Evolutionary conservation across 2,113 vertebrate species (phyloP).

Genomic region (Pelmatolapia mariae): DNA sequence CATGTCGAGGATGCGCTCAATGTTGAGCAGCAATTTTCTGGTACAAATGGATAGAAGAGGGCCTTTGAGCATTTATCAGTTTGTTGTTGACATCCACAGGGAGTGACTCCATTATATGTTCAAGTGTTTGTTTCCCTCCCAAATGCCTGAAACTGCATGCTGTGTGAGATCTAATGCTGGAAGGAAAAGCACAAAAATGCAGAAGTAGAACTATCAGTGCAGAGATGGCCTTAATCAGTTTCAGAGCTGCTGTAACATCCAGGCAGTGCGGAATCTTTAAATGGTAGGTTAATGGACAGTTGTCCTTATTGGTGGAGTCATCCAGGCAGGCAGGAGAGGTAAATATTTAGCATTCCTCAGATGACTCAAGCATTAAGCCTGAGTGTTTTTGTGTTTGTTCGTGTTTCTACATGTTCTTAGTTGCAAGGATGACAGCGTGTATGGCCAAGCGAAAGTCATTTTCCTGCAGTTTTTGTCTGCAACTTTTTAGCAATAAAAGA

Average conservation of each 20-base stretch:
- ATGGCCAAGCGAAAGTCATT: neutral
- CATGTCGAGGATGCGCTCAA: neutral
- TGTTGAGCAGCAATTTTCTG: constrained; percentile 6
- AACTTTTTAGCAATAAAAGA: neutral
- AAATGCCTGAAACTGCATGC: neutral
- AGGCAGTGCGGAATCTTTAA: neutral
- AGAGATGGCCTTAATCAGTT: neutral
- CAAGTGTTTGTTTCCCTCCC: constrained; percentile 26
- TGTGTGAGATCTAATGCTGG: neutral
- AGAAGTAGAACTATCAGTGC: neutral
- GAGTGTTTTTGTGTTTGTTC: constrained; percentile 4
- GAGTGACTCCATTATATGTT: constrained; percentile 2
- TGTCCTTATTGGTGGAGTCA: neutral
- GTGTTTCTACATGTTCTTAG: constrained; percentile 13
- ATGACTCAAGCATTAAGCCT: constrained; percentile 32
- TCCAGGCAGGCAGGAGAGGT: constrained; percentile 25
- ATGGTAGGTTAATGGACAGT: neutral
- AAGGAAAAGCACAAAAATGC: neutral
- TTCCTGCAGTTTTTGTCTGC: neutral
- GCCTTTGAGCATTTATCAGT: neutral
- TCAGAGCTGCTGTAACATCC: neutral
- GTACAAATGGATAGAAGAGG: neutral
- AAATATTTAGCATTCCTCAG: constrained; percentile 75
- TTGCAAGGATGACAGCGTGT: neutral
- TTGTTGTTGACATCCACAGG: constrained; percentile 10